These are phyloP conservation scores for Forficula auricularia DNA, from an alignment of 1,140 invertebrate genomes.

Conservation along the genomic window DNA sequence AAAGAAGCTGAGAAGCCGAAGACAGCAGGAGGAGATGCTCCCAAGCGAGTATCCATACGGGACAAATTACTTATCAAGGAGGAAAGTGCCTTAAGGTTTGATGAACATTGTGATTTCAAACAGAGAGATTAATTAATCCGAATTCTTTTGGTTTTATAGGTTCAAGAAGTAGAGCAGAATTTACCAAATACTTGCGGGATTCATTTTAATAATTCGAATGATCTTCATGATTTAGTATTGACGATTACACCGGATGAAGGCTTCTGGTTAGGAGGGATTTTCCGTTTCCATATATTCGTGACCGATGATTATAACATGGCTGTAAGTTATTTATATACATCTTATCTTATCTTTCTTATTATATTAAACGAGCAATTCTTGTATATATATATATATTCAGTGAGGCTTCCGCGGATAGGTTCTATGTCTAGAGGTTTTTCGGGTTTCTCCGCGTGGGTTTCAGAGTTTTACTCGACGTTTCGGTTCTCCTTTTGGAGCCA, in stretches of 20 bases:
- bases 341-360: background rate
- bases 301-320: conserved; percentile 96
- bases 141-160: conserved; percentile 26
- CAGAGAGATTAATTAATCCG: background rate
- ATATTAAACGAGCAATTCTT: too few species aligned
- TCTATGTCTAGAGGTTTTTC: too few species aligned
- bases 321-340: conserved; percentile 54
- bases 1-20: conserved; percentile 32
- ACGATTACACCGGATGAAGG: conserved; percentile 73
- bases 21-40: conserved; percentile 14
- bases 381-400: too few species aligned
- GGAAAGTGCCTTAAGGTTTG: conserved; percentile 24
- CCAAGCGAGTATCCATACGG: conserved; percentile 55
- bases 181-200: conserved; percentile 64
- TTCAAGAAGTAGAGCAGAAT: conserved; percentile 79
- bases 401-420: too few species aligned
- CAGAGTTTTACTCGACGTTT: too few species aligned
- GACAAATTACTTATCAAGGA: conserved; percentile 74
- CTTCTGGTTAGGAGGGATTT: conserved; percentile 71
- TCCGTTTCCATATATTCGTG: conserved; percentile 69
- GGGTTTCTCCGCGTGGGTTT: too few species aligned
- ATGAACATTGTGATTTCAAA: background rate
- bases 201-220: conserved; percentile 63
- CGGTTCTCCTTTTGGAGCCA: too few species aligned
- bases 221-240: conserved; percentile 62